phyloP scores from a whole-genome alignment of 2,888 invertebrate genomes.

The Julus scanicus region DNA sequence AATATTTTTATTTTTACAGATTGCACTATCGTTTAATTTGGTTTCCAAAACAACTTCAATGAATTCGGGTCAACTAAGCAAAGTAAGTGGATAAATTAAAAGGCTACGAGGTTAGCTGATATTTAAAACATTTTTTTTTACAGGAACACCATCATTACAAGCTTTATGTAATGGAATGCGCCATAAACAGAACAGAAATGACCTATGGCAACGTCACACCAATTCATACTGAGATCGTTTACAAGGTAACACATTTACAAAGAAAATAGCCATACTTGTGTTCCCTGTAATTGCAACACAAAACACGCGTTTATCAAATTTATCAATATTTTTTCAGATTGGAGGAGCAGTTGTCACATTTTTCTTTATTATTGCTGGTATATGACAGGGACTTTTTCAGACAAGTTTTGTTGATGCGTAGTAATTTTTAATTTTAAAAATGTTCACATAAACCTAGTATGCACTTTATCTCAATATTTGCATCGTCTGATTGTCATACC shows the following conservation, averaged over 20 bases:
- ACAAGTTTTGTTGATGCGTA: not conserved
- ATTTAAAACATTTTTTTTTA: not conserved
- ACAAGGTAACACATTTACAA: not conserved
- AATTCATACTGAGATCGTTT: not conserved
- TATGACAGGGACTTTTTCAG: not conserved
- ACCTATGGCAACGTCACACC: not conserved
- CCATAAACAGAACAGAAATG: conserved; percentile 20
- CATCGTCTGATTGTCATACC: too few relatives aligned
- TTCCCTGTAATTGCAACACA: not conserved
- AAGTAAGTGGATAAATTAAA: not conserved
- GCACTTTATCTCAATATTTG: not conserved
- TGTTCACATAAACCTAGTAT: not conserved
- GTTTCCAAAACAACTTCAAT: not conserved
- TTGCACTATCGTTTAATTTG: conserved; percentile 20
- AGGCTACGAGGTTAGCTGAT: not conserved
- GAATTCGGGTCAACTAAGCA: not conserved
- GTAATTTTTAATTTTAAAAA: not conserved
- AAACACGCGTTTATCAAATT: not conserved
- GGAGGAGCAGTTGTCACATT: conserved; percentile 1
- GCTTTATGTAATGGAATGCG: conserved; percentile 22
- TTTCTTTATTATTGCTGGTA: not conserved
- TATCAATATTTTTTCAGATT: not conserved
- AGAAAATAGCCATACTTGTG: too few relatives aligned
- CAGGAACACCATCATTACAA: conserved; percentile 43
- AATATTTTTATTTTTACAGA: not conserved